Evolutionary conservation across 1,140 invertebrate species (phyloP).

Genomic region (Trypoxylus dichotomus): DNA sequence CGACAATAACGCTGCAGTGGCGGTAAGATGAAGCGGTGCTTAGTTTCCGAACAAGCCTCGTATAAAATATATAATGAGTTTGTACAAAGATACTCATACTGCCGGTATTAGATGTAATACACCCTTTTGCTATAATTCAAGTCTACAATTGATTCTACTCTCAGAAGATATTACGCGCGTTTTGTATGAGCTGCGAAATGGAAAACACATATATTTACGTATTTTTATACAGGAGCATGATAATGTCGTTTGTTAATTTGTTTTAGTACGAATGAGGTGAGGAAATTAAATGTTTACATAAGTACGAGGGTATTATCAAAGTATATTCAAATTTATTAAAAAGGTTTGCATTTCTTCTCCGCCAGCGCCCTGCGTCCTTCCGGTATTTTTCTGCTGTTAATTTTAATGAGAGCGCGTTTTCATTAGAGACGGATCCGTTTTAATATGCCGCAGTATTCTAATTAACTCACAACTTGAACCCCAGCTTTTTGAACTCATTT

Average conservation of each 20-base stretch:
- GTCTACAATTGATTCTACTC: no score
- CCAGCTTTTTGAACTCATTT: background rate
- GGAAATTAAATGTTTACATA: background rate
- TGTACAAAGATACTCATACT: no score
- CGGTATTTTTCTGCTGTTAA: background rate
- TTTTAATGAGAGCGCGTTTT: conserved; percentile 11
- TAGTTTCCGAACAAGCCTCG: no score
- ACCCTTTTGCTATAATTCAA: no score
- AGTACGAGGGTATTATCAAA: background rate
- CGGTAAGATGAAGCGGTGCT: no score
- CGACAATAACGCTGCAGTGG: no score
- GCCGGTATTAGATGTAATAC: no score
- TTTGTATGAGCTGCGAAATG: no score
- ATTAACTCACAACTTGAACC: background rate
- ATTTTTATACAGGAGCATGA: background rate
- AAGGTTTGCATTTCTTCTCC: background rate
- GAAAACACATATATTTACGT: no score
- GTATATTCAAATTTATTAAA: conserved; percentile 7
- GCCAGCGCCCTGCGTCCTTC: background rate
- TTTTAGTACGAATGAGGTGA: background rate
- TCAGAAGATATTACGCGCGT: no score
- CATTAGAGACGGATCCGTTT: conserved; percentile 2
- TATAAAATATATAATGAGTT: no score
- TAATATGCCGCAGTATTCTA: conserved; percentile 8
- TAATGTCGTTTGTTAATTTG: background rate